phyloP scores from a whole-genome alignment of 2,113 vertebrate genomes.

The Takifugu bimaculatus region DNA sequence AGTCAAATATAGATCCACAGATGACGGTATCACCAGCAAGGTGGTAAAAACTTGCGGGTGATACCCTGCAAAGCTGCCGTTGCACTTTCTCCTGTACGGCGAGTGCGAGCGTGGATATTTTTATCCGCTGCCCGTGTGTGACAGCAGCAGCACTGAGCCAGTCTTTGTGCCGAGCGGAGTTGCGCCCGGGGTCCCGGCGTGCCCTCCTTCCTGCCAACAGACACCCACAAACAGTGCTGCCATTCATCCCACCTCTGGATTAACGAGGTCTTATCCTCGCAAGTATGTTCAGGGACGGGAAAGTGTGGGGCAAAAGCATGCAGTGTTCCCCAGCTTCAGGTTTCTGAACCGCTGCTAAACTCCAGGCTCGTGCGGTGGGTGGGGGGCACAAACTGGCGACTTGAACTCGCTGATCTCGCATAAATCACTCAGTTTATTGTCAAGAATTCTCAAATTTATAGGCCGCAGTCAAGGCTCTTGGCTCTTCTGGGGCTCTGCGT shows the following conservation, averaged over 20 bases:
- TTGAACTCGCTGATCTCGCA: slow-evolving; percentile 36
- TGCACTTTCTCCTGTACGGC: slow-evolving; percentile 4
- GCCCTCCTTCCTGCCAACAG: slow-evolving; percentile 34
- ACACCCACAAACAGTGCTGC: slow-evolving; percentile 52
- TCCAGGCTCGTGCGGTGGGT: background rate
- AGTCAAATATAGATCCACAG: too few relatives aligned
- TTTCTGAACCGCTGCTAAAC: slow-evolving; percentile 26
- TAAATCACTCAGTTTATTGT: slow-evolving; percentile 39
- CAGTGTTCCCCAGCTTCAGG: slow-evolving; percentile 22
- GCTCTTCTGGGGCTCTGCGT: slow-evolving; percentile 34
- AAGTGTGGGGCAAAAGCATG: slow-evolving; percentile 24
- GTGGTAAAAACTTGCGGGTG: too few relatives aligned
- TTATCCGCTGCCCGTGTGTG: slow-evolving; percentile 23
- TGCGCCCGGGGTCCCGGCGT: slow-evolving; percentile 23
- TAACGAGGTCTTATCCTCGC: slow-evolving; percentile 61
- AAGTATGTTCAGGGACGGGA: slow-evolving; percentile 53
- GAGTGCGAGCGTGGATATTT: slow-evolving; percentile 30
- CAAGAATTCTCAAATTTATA: slow-evolving; percentile 29
- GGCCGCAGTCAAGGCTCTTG: slow-evolving; percentile 31
- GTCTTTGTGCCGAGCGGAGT: slow-evolving; percentile 52
- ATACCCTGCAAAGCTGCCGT: too few relatives aligned
- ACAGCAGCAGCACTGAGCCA: slow-evolving; percentile 54
- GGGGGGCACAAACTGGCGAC: slow-evolving; percentile 10
- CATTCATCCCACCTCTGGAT: slow-evolving; percentile 71
- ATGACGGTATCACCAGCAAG: too few relatives aligned